Conservation (phyloP, 2,113 vertebrate species). For the Ammospiza caudacuta region DNA sequence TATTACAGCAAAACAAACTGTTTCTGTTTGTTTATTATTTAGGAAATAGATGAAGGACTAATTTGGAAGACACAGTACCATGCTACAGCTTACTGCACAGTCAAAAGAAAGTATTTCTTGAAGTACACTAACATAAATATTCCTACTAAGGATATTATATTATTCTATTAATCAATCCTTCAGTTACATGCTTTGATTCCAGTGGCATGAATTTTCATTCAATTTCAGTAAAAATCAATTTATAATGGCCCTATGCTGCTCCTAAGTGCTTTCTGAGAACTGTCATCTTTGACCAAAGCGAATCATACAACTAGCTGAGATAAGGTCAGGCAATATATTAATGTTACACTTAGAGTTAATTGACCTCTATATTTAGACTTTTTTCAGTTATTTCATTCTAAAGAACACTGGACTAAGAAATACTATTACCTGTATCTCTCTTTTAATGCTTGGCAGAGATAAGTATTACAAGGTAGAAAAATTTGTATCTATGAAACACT, state of each 20-base stretch:
- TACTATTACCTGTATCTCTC: neutral
- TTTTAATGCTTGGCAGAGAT: neutral
- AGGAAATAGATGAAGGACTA: slow-evolving; percentile 64
- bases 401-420: neutral
- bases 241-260: neutral
- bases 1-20: slow-evolving; percentile 60
- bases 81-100: slow-evolving; percentile 74
- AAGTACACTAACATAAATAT: slow-evolving; percentile 62
- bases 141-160: neutral
- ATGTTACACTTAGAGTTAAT: neutral
- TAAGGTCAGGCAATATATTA: neutral
- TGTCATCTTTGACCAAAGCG: neutral
- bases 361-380: neutral
- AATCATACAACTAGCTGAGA: neutral
- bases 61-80: slow-evolving; percentile 72
- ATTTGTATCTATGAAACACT: neutral
- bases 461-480: neutral
- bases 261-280: neutral
- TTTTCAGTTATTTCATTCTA: neutral
- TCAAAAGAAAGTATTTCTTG: slow-evolving; percentile 57
- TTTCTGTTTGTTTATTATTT: slow-evolving; percentile 16
- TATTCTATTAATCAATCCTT: neutral
- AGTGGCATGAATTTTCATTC: neutral
- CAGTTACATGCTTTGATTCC: neutral
- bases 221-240: neutral